Evolutionary conservation across 2,797 vertebrate species (phyloP), one percentile per base, ranked within the genome.

Genomic region (Anas flavirostris): DNA sequence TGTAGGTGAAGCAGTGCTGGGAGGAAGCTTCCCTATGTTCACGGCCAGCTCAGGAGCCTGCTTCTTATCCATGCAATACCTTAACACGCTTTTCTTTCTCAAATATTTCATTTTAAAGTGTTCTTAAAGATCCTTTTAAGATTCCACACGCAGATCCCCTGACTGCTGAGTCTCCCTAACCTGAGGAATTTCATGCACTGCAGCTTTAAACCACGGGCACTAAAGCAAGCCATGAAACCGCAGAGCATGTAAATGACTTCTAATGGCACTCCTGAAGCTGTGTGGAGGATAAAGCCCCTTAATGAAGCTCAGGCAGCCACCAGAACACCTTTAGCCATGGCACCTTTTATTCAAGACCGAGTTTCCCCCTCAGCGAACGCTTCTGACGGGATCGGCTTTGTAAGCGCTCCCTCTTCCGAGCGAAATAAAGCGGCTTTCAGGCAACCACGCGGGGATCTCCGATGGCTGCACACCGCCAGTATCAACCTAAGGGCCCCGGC

Each of bases 381-480:
- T 50, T 44, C 37, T 60, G 31, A 23, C 75, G 9, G 9, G 0
- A 7, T 3, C 6, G 35, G 11, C 50, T 69, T 23, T 0, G 8
- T 58, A 21, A 7, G 39, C 1, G 0, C 19, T 7, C 23, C 4
- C 39, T 39, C 43, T 39, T 14, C 21, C 35, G n/a, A 26, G 41
- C 12, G 11, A 39, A 26, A 18, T 1, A 18, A 21, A 55, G 39
- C 53, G 8, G 35, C 19, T n/a, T 28, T 4, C 33, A 31, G 28
- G 62, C 35, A 33, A 7, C 33, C 29, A 3, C 53, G 1, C 0
- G 16, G 17, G 19, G 12, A 26, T 6, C 63, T 29, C 18, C 5
- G 10, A 2, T 0, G 28, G 64, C 16, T 17, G 8, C 43, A 13
- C 4, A 5, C 0, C 1, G 9, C 29, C 31, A 23, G 2, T 14